Evolutionary conservation across 2,888 invertebrate species (phyloP).

Genomic region (Oligia strigilis): DNA sequence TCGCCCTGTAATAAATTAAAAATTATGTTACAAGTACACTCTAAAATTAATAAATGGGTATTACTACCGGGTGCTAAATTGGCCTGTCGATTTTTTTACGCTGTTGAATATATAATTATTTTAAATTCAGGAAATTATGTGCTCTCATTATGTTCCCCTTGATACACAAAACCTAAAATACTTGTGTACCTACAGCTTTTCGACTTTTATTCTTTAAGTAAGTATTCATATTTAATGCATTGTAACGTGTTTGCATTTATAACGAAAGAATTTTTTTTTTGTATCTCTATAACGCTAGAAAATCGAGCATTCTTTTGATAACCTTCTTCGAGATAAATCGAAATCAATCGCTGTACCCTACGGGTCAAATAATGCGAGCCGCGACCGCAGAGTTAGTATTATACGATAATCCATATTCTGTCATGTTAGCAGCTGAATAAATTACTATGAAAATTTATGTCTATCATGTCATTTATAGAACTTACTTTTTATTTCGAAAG

Average conservation of each 20-base stretch:
- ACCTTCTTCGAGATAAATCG: not conserved
- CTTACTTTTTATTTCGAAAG: not conserved
- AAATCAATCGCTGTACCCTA: not conserved
- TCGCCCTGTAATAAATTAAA: conserved; percentile 70
- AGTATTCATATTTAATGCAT: not conserved
- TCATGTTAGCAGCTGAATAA: not conserved
- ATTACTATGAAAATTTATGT: too few relatives aligned
- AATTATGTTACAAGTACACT: conserved; percentile 70
- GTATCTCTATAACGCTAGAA: not conserved
- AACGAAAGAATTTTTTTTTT: conserved; percentile 4
- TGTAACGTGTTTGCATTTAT: not conserved
- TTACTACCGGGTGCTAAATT: conserved; percentile 64
- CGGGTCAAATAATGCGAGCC: not conserved
- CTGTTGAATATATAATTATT: conserved; percentile 30
- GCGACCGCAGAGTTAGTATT: not conserved
- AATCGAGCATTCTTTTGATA: not conserved
- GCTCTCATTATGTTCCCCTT: conserved; percentile 28
- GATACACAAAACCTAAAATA: conserved; percentile 29
- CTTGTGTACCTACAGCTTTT: conserved; percentile 3
- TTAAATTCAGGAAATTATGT: conserved; percentile 29
- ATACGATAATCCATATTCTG: not conserved
- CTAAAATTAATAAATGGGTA: conserved; percentile 69
- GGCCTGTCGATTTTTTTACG: conserved; percentile 47
- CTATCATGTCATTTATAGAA: not conserved
- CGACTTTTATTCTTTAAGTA: not conserved